Evolutionary conservation across 2,888 invertebrate genomes (phyloP), one percentile per base, ranked within the genome.

Genomic region (Lepidonotus clava): DNA sequence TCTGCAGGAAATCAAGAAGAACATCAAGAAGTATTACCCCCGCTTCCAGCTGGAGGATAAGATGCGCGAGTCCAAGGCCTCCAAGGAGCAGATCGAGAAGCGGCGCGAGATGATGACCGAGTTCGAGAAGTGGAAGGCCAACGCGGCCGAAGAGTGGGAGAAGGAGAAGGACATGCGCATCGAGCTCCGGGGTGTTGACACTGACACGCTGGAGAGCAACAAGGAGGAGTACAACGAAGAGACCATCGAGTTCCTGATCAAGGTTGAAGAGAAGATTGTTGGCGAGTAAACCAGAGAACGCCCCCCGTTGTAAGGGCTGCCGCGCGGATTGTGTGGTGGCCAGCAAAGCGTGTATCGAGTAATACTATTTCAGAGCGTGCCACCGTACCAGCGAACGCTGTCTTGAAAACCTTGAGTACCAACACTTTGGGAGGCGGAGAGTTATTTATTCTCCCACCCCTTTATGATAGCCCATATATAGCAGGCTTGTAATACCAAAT

Each of bases 31-130:
- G 94, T 99, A 98, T 95, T 98, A 98, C 92, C 96, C 97, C 38
- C 97, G 97, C 94, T 99, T 99, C 94, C 99, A 99, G 94, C 97
- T 97, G 92, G 98, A 99, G 95, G 99, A 99, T 95, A 96, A 97
- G 88, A 96, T 98, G 96, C 96, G 98, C 86, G 96, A 97, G 94
- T 97, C 96, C 88, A 97, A 97, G 93, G 98, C 98, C 40, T 98
- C 98, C 90, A 98, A 98, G 95, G 98, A 98, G 95, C 95, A 98
- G 92, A 96, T 98, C 86, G 98, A 98, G 91, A 98, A 98, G 94
- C 96, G 98, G 61, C 96, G 97, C 38, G 96, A 97, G 90, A 95
- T 98, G 90, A 97, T 98, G 96, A 96, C 97, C 94, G 97, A 97
- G 90, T 97, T 98, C 94, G 96, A 96, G 92, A 96, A 96, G 92